A percentile compares a stretch with the other conserved stretches of the same genome.
These are phyloP conservation scores for Invenusta paracnida DNA, from an alignment of 2,888 invertebrate genomes.

Conservation along the genomic window DNA sequence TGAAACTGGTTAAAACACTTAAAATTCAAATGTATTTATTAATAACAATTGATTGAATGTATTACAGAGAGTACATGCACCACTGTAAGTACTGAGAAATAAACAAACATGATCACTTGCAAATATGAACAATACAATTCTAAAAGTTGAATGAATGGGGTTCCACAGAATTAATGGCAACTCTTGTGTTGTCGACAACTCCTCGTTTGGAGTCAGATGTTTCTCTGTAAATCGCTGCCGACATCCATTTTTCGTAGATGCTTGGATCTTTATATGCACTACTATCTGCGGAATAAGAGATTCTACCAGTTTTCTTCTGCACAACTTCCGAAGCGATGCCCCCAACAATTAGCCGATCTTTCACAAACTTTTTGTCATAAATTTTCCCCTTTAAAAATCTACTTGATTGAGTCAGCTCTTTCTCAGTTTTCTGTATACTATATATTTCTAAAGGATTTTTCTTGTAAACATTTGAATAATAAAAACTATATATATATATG, in stretches of 20 bases:
- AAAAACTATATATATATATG: no score
- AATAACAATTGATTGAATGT: not conserved
- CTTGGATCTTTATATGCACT: no score
- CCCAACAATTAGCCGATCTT: not conserved
- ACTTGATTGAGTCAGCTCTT: not conserved
- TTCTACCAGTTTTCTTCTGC: not conserved
- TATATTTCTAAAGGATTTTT: no score
- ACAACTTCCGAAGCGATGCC: not conserved
- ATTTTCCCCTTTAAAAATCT: not conserved
- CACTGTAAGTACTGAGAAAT: not conserved
- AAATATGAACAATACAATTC: not conserved
- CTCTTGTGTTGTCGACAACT: not conserved
- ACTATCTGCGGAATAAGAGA: not conserved
- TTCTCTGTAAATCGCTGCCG: not conserved
- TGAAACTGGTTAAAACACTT: not conserved
- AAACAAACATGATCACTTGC: not conserved
- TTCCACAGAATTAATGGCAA: not conserved
- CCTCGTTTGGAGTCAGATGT: not conserved
- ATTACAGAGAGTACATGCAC: not conserved
- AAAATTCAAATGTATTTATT: not conserved
- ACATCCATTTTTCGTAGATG: not conserved
- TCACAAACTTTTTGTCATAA: not conserved
- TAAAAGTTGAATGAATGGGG: not conserved
- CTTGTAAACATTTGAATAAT: no score
- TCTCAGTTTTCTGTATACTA: not conserved